Evolutionary conservation across 2,888 invertebrate genomes (phyloP).

Genomic region (Pyrochroa serraticornis): DNA sequence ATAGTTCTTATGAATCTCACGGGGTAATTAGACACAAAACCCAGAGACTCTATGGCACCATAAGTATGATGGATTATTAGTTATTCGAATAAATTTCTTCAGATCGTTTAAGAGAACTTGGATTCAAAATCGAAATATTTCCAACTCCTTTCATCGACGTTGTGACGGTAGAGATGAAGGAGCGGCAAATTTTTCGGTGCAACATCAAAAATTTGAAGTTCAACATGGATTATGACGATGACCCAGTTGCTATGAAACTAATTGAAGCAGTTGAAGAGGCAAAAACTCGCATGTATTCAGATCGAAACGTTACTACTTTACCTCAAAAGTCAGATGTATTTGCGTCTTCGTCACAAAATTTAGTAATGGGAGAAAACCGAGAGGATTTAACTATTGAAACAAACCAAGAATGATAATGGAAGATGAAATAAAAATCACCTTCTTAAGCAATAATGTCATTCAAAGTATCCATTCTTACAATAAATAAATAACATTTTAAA

Average conservation of each 20-base stretch:
- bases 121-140: conserved; percentile 45
- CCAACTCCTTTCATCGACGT: conserved; percentile 46
- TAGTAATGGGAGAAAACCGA: too few species aligned
- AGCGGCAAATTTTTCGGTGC: conserved; percentile 47
- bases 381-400: too few species aligned
- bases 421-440: not conserved
- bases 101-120: conserved; percentile 16
- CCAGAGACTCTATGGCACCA: conserved; percentile 46
- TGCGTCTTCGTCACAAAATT: too few species aligned
- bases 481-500: conserved; percentile 44
- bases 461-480: conserved; percentile 44
- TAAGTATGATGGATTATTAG: conserved; percentile 32
- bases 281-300: conserved; percentile 34
- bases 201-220: conserved; percentile 49
- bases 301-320: conserved; percentile 28
- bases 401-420: conserved; percentile 11
- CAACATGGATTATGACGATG: conserved; percentile 46
- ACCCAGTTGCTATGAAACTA: conserved; percentile 43
- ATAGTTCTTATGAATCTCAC: conserved; percentile 50
- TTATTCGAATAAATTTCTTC: not conserved
- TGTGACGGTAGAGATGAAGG: conserved; percentile 45
- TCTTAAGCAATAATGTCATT: conserved; percentile 39
- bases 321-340: too few species aligned
- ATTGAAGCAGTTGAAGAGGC: conserved; percentile 45
- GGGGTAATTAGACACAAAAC: conserved; percentile 49